Evolutionary conservation across 2,888 invertebrate species (phyloP), one percentile per base, ranked within the genome.

Genomic region (Orthonevra nobilis): DNA sequence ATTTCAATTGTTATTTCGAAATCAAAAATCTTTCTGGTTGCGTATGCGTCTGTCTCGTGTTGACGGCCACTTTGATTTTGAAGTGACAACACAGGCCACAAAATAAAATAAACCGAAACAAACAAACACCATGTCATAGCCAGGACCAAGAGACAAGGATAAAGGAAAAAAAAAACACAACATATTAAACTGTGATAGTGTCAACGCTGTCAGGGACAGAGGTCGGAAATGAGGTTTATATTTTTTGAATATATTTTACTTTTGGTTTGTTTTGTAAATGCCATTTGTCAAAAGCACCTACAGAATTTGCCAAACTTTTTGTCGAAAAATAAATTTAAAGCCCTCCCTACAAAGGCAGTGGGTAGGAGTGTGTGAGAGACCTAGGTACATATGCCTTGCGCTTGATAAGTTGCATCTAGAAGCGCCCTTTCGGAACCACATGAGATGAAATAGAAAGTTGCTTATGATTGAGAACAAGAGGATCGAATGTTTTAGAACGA

Each of bases 151-250:
- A 64, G 26, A 42, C n/a, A n/a, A n/a, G n/a, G n/a, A n/a, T n/a
- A n/a, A n/a, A n/a, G n/a, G n/a, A n/a, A n/a, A n/a, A n/a, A 20
- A 38, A 14, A 60, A 23, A 58, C 20, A 44, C 42, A 26, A 66
- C 66, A 66, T 66, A 66, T 73, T 54, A 48, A 73, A 52, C 26
- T 52, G 28, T 42, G 36, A 12, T 66, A 52, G 40, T 66, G 66
- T 73, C 66, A 66, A 44, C 74, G 46, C 44, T 58, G 50, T 17
- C 60, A 44, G 32, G 52, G 73, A 74, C 68, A 74, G 56, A 30
- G 40, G 60, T 60, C 60, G 74, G 66, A 68, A 68, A 60, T 74
- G 66, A 66, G 60, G 60, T 66, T 60, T 36, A 36, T 52, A 60
- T 68, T 60, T 74, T 52, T 66, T 44, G 4, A 19, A 5, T 32